phyloP scores from a whole-genome alignment of 2,797 vertebrate species.

The Peromyscus nudipes region DNA sequence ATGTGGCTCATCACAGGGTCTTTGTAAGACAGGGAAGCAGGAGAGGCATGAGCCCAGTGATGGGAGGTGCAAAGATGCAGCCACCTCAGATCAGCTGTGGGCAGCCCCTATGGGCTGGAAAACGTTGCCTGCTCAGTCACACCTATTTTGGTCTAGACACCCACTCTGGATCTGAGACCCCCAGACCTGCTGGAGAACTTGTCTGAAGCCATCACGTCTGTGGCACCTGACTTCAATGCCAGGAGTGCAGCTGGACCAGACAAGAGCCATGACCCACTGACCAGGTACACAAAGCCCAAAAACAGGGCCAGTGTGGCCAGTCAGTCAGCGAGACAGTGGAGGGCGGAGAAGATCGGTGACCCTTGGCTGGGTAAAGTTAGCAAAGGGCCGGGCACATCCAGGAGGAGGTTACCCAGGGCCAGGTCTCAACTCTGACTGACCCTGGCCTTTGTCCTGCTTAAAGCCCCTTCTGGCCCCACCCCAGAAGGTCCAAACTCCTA shows the following conservation, averaged over 20 bases:
- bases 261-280: not conserved
- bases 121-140: too few species aligned
- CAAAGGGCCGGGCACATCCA: not conserved
- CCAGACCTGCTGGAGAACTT: not conserved
- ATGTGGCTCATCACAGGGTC: not conserved
- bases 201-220: not conserved
- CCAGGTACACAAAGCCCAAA: not conserved
- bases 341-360: not conserved
- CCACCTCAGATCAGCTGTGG: too few species aligned
- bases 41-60: not conserved
- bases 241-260: not conserved
- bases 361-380: not conserved
- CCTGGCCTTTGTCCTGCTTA: not conserved
- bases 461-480: not conserved
- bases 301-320: not conserved
- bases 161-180: not conserved
- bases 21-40: not conserved
- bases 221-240: not conserved
- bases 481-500: not conserved
- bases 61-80: rapidly evolving
- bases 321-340: not conserved
- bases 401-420: not conserved
- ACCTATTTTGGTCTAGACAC: not conserved
- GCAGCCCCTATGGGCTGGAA: not conserved
- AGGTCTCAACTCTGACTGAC: not conserved